Evolutionary conservation across 1,140 invertebrate species (phyloP).

Genomic region (Capitella teleta): DNA sequence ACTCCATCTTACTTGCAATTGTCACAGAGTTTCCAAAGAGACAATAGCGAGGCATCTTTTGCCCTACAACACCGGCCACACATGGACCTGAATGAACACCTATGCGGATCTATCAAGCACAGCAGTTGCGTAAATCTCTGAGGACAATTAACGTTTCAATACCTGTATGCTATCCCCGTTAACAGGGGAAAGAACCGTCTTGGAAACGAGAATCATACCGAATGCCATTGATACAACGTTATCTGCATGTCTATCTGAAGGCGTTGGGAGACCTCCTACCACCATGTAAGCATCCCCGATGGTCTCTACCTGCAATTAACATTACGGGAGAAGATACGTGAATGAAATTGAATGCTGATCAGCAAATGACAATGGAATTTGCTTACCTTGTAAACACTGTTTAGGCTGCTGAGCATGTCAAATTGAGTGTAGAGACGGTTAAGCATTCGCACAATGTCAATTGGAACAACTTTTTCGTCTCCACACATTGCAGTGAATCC

Average conservation of each 20-base stretch:
- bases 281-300: conserved; percentile 25
- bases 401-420: conserved; percentile 10
- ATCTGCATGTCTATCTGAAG: conserved; percentile 3
- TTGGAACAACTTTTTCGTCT: conserved; percentile 59
- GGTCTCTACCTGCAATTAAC: conserved; percentile 18
- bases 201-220: conserved; percentile 4
- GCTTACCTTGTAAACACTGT: conserved; percentile 11
- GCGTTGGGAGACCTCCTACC: conserved; percentile 47
- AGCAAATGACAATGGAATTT: not conserved
- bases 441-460: conserved; percentile 53
- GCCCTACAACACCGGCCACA: conserved; percentile 80
- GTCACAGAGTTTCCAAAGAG: conserved; percentile 53
- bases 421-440: conserved; percentile 13
- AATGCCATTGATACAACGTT: conserved; percentile 9
- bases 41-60: conserved; percentile 85
- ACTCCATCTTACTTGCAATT: conserved; percentile 79
- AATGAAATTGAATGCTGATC: not conserved
- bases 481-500: conserved; percentile 63
- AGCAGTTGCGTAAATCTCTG: not conserved
- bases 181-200: conserved; percentile 6
- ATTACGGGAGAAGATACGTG: not conserved
- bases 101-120: conserved; percentile 6
- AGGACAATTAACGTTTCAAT: not conserved
- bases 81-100: conserved; percentile 47
- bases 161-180: conserved; percentile 42